These are phyloP conservation scores for Scomberomorus guttatus DNA, from an alignment of 2,797 vertebrate genomes.

Conservation along the genomic window DNA sequence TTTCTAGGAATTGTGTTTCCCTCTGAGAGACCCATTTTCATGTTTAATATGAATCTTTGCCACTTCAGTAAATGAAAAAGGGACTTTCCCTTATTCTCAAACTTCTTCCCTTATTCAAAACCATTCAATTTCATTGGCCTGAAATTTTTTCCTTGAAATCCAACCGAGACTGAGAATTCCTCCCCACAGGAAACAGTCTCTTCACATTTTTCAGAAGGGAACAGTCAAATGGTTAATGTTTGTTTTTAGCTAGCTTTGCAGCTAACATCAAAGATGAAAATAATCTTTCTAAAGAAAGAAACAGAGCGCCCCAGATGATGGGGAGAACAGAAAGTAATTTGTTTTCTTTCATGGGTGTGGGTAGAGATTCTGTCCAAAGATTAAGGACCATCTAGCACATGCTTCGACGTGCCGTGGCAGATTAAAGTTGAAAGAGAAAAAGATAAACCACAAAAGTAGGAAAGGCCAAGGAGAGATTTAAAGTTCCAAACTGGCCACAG, in stretches of 20 bases:
- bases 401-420: constrained; percentile 54
- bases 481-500: constrained; percentile 48
- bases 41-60: constrained; percentile 65
- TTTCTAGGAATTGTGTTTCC: constrained; percentile 37
- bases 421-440: constrained; percentile 44
- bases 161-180: constrained; percentile 53
- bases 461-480: constrained; percentile 36
- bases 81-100: constrained; percentile 67
- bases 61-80: constrained; percentile 79
- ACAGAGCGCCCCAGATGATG: constrained; percentile 77
- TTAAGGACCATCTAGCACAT: constrained; percentile 45
- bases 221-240: constrained; percentile 76
- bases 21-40: constrained; percentile 46
- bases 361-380: constrained; percentile 60
- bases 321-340: constrained; percentile 59
- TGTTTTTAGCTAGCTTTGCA: constrained; percentile 86
- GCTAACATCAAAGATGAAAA: constrained; percentile 95
- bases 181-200: constrained; percentile 50
- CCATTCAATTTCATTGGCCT: constrained; percentile 67
- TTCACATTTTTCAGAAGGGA: constrained; percentile 59
- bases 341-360: constrained; percentile 55
- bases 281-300: constrained; percentile 59
- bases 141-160: constrained; percentile 61
- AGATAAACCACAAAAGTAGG: constrained; percentile 17
- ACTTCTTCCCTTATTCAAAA: too few species aligned